phyloP scores from a whole-genome alignment of 2,888 invertebrate genomes.

The Thecophora atra region DNA sequence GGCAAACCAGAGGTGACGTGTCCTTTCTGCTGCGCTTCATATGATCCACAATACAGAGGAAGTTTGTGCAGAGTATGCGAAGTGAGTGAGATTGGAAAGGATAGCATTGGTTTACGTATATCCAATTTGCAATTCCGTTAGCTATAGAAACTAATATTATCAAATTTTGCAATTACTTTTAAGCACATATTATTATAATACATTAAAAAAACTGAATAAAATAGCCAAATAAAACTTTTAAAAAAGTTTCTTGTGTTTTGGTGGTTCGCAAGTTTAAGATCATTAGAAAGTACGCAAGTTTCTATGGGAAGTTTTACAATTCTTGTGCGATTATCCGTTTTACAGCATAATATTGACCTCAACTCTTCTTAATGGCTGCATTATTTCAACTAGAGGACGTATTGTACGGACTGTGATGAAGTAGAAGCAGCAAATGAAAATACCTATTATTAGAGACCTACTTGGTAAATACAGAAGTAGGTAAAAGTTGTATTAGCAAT shows the following conservation, averaged over 20 bases:
- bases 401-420: too few relatives aligned
- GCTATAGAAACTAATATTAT: conserved; percentile 1
- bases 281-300: too few relatives aligned
- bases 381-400: too few relatives aligned
- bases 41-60: conserved; percentile 87
- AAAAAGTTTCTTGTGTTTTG: not conserved
- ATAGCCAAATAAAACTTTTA: not conserved
- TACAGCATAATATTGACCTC: too few relatives aligned
- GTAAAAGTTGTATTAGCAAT: too few relatives aligned
- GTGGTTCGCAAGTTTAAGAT: too few relatives aligned
- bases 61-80: conserved; percentile 85
- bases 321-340: too few relatives aligned
- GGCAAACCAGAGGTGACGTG: conserved; percentile 95
- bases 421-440: too few relatives aligned
- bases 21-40: conserved; percentile 88
- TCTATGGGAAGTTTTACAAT: too few relatives aligned
- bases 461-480: too few relatives aligned
- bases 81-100: conserved; percentile 92
- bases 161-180: conserved; percentile 13
- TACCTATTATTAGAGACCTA: too few relatives aligned
- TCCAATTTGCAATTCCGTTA: conserved; percentile 69
- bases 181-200: conserved; percentile 1
- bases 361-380: too few relatives aligned
- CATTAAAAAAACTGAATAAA: conserved; percentile 8
- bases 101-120: conserved; percentile 86